Percentiles rank a stretch among this genome's conserved stretches.
phyloP scores from a whole-genome alignment of 2,797 vertebrate species.

The Trachops cirrhosus region DNA sequence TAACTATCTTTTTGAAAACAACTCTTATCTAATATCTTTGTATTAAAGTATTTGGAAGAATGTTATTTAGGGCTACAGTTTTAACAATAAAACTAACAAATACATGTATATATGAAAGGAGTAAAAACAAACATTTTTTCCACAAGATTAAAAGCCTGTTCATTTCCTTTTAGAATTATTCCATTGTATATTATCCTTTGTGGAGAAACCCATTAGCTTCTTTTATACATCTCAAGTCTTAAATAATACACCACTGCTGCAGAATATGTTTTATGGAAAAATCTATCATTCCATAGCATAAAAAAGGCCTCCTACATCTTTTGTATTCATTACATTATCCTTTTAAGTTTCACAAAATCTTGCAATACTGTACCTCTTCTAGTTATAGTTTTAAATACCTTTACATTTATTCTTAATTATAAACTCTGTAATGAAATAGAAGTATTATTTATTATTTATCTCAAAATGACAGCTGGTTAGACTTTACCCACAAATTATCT shows the following conservation, averaged over 20 bases:
- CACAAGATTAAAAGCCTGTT: conserved; percentile 78
- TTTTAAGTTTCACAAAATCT: conserved; percentile 73
- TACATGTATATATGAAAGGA: conserved; percentile 77
- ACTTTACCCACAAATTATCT: conserved; percentile 81
- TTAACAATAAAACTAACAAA: conserved; percentile 77
- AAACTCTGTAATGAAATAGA: conserved; percentile 78
- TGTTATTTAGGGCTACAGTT: conserved; percentile 66
- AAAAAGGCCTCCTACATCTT: conserved; percentile 65
- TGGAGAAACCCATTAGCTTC: conserved; percentile 78
- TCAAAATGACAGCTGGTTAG: conserved; percentile 74
- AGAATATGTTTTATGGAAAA: conserved; percentile 67
- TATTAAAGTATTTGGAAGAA: conserved; percentile 53
- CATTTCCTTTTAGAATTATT: conserved; percentile 73
- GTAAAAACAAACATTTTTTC: conserved; percentile 83
- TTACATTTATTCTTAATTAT: conserved; percentile 77
- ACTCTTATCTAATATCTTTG: conserved; percentile 55
- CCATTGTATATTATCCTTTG: conserved; percentile 81
- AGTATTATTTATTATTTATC: conserved; percentile 80
- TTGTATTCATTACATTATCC: conserved; percentile 63
- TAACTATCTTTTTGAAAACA: conserved; percentile 58
- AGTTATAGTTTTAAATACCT: conserved; percentile 70
- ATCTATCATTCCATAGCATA: conserved; percentile 65
- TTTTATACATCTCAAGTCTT: conserved; percentile 77
- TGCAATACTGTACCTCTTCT: conserved; percentile 61
- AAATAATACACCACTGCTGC: conserved; percentile 60